Conservation (phyloP, 2,113 vertebrate genomes). For the Trichechus manatus region DNA sequence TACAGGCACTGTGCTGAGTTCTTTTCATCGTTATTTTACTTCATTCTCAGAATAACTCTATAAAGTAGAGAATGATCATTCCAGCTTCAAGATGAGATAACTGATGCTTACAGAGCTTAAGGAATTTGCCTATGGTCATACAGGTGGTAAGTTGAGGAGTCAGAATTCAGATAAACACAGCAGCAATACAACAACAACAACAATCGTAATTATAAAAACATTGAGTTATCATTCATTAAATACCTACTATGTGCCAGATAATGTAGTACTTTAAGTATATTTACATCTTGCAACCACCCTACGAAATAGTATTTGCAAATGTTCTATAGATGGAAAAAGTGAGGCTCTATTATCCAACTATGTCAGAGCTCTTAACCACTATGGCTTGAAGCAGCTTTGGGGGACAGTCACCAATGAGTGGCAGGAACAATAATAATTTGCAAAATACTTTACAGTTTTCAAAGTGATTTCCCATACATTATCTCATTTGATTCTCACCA, state of each 20-base stretch:
- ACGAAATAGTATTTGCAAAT: conserved; percentile 34
- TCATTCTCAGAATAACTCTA: conserved; percentile 23
- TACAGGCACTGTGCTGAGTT: background rate
- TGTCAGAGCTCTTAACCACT: background rate
- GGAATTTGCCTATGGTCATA: conserved; percentile 17
- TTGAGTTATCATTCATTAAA: background rate
- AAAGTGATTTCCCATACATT: background rate
- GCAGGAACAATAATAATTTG: background rate
- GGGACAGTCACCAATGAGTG: background rate
- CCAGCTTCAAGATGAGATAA: conserved; percentile 44
- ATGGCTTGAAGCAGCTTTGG: background rate
- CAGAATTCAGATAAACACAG: conserved; percentile 23
- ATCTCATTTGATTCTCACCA: background rate
- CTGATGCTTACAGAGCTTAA: conserved; percentile 3
- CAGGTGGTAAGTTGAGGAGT: background rate
- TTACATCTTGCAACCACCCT: background rate
- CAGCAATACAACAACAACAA: background rate
- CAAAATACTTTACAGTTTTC: conserved; percentile 1
- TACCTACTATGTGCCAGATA: background rate
- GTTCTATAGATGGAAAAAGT: background rate
- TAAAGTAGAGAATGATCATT: background rate
- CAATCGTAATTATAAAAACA: background rate
- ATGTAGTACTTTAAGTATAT: background rate
- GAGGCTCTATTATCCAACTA: background rate
- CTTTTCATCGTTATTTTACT: background rate